Percentiles rank a stretch among this genome's conserved stretches.
These are phyloP conservation scores for Scyliorhinus canicula DNA, from an alignment of 2,797 vertebrate species.

Conservation along the genomic window DNA sequence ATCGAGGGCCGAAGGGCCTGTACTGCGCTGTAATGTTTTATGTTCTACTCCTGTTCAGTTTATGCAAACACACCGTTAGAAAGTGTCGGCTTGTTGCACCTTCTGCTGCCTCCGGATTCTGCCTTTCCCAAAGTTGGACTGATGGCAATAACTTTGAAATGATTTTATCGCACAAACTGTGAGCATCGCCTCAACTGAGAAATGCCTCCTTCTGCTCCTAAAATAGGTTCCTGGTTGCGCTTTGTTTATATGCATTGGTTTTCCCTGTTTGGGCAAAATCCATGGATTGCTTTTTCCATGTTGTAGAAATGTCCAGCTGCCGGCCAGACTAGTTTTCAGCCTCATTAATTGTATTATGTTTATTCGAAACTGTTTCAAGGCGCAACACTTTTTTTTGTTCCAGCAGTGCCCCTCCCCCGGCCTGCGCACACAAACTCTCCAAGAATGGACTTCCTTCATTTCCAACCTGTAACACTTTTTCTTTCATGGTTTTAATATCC, in stretches of 20 bases:
- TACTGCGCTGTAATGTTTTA: too few species aligned
- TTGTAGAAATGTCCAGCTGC: not conserved
- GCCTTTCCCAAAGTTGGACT: not conserved
- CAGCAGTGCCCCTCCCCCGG: too few species aligned
- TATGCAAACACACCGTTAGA: not conserved
- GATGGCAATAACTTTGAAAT: not conserved
- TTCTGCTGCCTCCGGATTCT: not conserved
- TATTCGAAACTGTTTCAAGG: not conserved
- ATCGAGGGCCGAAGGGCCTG: too few species aligned
- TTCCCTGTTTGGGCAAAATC: not conserved
- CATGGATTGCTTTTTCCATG: not conserved
- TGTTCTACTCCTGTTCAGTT: not conserved
- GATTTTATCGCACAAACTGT: not conserved
- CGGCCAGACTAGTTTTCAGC: not conserved
- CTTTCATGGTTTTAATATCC: not conserved
- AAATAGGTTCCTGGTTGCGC: not conserved
- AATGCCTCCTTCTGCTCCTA: not conserved
- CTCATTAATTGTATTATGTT: not conserved
- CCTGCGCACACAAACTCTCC: too few species aligned
- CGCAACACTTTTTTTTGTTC: not conserved
- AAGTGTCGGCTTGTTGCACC: not conserved
- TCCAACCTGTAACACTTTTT: not conserved
- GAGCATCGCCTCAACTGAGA: not conserved
- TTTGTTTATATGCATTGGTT: not conserved
- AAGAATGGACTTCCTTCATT: not conserved